These are phyloP conservation scores for Pseudococcus jackbeardsleyi DNA, from an alignment of 2,888 invertebrate genomes.

Conservation along the genomic window DNA sequence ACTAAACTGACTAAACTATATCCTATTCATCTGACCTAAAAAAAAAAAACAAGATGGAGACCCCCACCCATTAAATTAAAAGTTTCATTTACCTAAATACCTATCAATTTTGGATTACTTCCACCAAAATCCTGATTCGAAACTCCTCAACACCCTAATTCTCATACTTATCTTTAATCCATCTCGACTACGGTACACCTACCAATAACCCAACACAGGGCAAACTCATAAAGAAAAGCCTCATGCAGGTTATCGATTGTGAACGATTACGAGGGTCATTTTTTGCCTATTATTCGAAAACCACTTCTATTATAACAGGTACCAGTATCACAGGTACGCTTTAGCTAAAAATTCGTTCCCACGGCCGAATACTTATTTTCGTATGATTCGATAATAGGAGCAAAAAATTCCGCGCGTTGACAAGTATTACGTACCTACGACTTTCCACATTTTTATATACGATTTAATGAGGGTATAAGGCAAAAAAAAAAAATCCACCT, in stretches of 20 bases:
- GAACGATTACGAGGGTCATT: conserved; percentile 37
- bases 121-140: no score
- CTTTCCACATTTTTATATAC: conserved; percentile 13
- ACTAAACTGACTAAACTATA: no score
- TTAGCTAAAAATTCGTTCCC: conserved; percentile 24
- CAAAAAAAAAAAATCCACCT: neutral
- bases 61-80: no score
- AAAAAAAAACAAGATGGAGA: no score
- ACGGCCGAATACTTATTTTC: conserved; percentile 24
- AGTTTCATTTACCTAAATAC: no score
- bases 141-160: no score
- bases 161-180: neutral
- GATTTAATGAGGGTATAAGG: conserved; percentile 40
- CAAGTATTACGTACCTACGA: conserved; percentile 11
- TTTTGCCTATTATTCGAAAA: conserved; percentile 41
- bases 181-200: neutral
- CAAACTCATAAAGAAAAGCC: neutral
- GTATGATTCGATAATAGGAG: conserved; percentile 28
- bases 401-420: conserved; percentile 15
- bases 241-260: conserved; percentile 8
- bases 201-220: neutral
- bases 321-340: neutral
- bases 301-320: neutral
- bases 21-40: no score
- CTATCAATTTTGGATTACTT: no score